A percentile compares a stretch with the other conserved stretches of the same genome.
These are phyloP conservation scores for Lamellibrachia satsuma DNA, from an alignment of 2,888 invertebrate genomes.

Conservation along the genomic window DNA sequence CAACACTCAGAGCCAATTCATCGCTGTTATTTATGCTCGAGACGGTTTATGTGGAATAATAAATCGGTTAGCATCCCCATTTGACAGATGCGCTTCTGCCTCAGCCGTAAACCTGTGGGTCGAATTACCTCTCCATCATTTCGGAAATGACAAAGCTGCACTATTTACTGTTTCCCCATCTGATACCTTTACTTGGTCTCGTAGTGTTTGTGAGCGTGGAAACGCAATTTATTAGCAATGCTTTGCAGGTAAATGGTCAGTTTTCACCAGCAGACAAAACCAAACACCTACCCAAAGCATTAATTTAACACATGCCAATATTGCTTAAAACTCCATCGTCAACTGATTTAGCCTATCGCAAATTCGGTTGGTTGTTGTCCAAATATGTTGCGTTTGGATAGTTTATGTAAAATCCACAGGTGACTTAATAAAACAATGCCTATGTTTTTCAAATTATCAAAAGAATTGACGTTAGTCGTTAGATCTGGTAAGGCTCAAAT, in stretches of 20 bases:
- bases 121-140: background rate
- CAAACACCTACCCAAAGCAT: background rate
- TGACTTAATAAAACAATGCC: no score
- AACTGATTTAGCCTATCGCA: no score
- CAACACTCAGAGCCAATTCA: background rate
- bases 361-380: no score
- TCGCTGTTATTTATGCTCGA: constrained; percentile 4
- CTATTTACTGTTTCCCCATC: background rate
- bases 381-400: no score
- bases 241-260: background rate
- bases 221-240: background rate
- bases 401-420: no score
- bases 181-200: background rate
- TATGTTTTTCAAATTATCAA: no score
- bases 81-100: constrained; percentile 4
- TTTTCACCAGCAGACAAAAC: background rate
- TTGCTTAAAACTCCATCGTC: background rate
- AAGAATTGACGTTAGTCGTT: no score
- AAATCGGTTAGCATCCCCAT: background rate
- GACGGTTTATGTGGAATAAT: constrained; percentile 9
- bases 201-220: background rate
- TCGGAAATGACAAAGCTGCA: background rate
- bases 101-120: background rate
- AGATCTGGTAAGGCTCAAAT: no score
- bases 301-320: background rate